A percentile compares a stretch with the other conserved stretches of the same genome.
These are phyloP conservation scores for Pungitius pungitius DNA, from an alignment of 2,113 vertebrate genomes.

Conservation along the genomic window DNA sequence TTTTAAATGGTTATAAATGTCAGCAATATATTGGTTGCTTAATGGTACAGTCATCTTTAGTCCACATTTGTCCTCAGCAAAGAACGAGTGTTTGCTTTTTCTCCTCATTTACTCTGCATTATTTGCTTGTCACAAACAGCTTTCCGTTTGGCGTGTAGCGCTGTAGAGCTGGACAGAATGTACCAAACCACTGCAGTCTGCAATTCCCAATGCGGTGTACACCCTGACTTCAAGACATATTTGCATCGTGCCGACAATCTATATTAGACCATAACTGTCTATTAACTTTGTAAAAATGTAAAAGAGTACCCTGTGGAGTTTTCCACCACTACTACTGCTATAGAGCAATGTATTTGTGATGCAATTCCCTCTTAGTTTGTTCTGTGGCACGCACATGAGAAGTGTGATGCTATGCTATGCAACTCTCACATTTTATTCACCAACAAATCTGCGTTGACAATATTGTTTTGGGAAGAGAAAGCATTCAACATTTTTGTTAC, in stretches of 20 bases:
- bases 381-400: not conserved
- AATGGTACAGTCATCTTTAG: not conserved
- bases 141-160: not conserved
- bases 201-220: too few relatives aligned
- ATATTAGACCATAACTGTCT: not conserved
- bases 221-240: not conserved
- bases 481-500: not conserved
- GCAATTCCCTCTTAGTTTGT: not conserved
- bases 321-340: not conserved
- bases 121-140: not conserved
- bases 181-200: not conserved
- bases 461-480: not conserved
- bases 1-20: not conserved
- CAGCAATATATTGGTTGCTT: not conserved
- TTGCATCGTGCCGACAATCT: not conserved
- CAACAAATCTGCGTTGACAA: not conserved
- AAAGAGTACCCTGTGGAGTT: not conserved
- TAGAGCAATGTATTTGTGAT: not conserved
- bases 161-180: not conserved
- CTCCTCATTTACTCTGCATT: not conserved
- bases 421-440: not conserved
- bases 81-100: conserved; percentile 30
- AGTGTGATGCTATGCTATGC: not conserved
- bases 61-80: not conserved
- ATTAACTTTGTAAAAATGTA: not conserved